Percentiles rank a stretch among this genome's conserved stretches.
phyloP scores from a whole-genome alignment of 2,888 invertebrate species.

The Odontomyia ornata region DNA sequence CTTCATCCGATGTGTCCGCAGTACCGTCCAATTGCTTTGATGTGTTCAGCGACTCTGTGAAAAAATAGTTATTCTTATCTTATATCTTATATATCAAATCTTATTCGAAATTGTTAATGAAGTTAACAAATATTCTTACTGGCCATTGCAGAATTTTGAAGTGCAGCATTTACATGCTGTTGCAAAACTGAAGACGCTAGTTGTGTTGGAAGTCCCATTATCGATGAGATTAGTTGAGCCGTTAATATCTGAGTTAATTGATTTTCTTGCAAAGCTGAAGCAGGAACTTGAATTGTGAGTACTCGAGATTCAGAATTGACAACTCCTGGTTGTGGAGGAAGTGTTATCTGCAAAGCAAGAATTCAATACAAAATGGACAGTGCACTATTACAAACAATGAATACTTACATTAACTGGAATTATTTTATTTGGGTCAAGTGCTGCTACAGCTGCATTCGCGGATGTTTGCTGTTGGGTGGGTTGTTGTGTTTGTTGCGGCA shows the following conservation, averaged over 20 bases:
- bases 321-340: slow-evolving; percentile 81
- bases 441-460: slow-evolving; percentile 61
- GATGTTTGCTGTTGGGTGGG: slow-evolving; percentile 57
- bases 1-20: slow-evolving; percentile 78
- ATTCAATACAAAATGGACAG: not conserved
- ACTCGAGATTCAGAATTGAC: slow-evolving; percentile 75
- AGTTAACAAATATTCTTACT: slow-evolving; percentile 55
- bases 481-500: slow-evolving; percentile 53
- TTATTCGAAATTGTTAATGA: not conserved
- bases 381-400: slow-evolving; percentile 13
- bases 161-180: slow-evolving; percentile 85
- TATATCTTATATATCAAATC: not conserved
- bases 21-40: slow-evolving; percentile 71
- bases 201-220: slow-evolving; percentile 84
- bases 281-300: slow-evolving; percentile 90
- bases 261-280: slow-evolving; percentile 80
- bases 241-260: slow-evolving; percentile 77
- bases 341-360: slow-evolving; percentile 71
- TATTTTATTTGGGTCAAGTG: slow-evolving; percentile 67
- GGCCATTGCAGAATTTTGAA: slow-evolving; percentile 68
- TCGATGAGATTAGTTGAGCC: slow-evolving; percentile 88
- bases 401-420: slow-evolving; percentile 68
- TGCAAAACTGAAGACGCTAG: slow-evolving; percentile 85
- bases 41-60: slow-evolving; percentile 59
- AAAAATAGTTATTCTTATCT: not conserved